A percentile compares a stretch with the other conserved stretches of the same genome.
Conservation (phyloP, 2,797 vertebrate species). For the Danionella dracula region DNA sequence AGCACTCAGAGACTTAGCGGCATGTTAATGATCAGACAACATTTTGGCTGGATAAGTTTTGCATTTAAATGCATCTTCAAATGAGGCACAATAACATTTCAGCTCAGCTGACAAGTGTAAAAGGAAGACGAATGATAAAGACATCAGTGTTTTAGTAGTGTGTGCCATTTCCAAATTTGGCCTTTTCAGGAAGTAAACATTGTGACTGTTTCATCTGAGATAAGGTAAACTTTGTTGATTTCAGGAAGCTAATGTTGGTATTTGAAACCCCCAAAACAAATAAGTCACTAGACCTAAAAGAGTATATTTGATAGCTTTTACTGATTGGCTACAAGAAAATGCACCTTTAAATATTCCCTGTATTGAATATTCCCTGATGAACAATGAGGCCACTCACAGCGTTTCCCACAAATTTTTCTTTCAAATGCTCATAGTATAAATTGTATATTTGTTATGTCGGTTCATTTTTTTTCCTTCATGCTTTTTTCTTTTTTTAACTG, state of each 20-base stretch:
- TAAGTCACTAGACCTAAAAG: no score
- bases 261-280: no score
- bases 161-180: conserved; percentile 17
- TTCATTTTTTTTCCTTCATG: no score
- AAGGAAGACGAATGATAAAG: background rate
- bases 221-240: background rate
- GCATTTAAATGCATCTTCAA: conserved; percentile 46
- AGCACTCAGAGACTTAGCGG: conserved; percentile 67
- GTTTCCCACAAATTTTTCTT: no score
- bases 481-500: no score
- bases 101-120: conserved; percentile 8
- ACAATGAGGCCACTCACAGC: no score
- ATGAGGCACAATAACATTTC: conserved; percentile 11
- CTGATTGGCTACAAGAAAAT: no score
- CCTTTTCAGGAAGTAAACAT: background rate
- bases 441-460: no score
- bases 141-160: background rate
- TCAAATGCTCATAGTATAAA: no score
- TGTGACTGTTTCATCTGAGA: background rate
- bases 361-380: no score
- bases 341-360: no score
- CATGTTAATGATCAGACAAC: conserved; percentile 75
- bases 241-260: background rate
- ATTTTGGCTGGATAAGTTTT: conserved; percentile 63
- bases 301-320: no score